Evolutionary conservation across 2,888 invertebrate species (phyloP), one percentile per base, ranked within the genome.

Genomic region (Cataglyphis livida): DNA sequence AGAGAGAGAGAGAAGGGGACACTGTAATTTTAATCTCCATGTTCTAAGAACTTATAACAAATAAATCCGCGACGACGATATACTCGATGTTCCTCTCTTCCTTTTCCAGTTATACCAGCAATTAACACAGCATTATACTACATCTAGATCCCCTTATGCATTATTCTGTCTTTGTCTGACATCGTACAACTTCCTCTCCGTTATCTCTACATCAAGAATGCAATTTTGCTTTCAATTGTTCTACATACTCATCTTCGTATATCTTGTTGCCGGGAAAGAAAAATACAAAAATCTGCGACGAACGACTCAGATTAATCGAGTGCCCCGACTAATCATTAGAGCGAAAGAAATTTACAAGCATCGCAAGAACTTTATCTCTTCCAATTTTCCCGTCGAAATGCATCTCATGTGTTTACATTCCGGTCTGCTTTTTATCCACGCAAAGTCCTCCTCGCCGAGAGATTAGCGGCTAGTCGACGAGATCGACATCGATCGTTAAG

Each of bases 401-500:
- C 21, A 48, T 54, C 25, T 48, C 15, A 32, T 12, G 21, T 12
- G 25, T 74, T 76, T 61, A 48, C 51, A 9, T 21, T 15, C 21
- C 38, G 32, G 28, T 1, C 66, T 6, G 6, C 6, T 18, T 32
- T 48, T 74, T 21, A 65, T 35, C 25, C 48, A 51, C 35, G 15
- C 74, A 66, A 75, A 48, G 44, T 66, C 28, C n/a, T n/a, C 28
- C 44, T 15, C 18, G 28, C 61, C 38, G 41, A 62, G 62, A 73
- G 64, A 62, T 74, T 74, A 74, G 64, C 61, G 48, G 35, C 38
- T 48, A 38, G 61, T 38, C 51, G 59, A n/a, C 51, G 62, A 25
- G 59, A 79, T 71, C 71, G 61, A 48, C 38, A 75, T 51, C 38
- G 74, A 48, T n/a, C 75, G 51, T 76, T 81, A 44, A 54, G 21